Conservation (phyloP, 2,113 vertebrate species). For the Epinephelus fuscoguttatus region DNA sequence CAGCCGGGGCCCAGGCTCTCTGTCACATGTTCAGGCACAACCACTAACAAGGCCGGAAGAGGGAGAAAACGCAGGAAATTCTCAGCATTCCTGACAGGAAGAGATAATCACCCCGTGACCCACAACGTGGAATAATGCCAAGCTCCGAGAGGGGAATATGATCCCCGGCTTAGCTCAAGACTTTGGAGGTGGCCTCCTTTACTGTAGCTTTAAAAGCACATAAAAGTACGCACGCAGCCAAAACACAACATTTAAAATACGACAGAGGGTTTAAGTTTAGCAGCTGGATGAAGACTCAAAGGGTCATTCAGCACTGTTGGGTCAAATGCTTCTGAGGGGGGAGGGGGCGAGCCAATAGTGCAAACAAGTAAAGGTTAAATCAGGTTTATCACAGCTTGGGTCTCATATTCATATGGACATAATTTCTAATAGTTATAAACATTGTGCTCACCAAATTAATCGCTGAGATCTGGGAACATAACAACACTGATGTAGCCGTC, state of each 20-base stretch:
- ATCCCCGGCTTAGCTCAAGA: conserved; percentile 61
- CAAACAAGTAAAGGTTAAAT: conserved; percentile 12
- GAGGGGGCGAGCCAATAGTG: background rate
- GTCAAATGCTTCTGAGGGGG: background rate
- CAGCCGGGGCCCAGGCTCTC: conserved; percentile 27
- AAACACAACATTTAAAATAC: conserved; percentile 49
- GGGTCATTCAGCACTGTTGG: conserved; percentile 18
- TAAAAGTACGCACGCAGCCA: conserved; percentile 13
- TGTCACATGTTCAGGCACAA: conserved; percentile 70
- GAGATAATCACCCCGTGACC: conserved; percentile 85
- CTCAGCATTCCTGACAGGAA: conserved; percentile 86
- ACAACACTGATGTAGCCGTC: background rate
- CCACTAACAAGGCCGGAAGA: conserved; percentile 76
- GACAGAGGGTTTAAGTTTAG: conserved; percentile 32
- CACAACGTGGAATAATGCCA: conserved; percentile 70
- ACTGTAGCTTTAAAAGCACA: conserved; percentile 45
- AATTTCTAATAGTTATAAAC: background rate
- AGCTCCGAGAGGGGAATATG: conserved; percentile 57
- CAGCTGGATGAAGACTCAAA: conserved; percentile 4
- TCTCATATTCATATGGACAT: background rate
- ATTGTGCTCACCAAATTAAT: background rate
- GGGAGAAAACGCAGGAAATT: conserved; percentile 82
- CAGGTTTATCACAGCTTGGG: background rate
- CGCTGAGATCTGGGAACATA: background rate
- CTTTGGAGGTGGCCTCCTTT: conserved; percentile 54